Base-by-base conservation (phyloP, 2,888 invertebrate genomes). In the Ormyrus nitidulus region DNA sequence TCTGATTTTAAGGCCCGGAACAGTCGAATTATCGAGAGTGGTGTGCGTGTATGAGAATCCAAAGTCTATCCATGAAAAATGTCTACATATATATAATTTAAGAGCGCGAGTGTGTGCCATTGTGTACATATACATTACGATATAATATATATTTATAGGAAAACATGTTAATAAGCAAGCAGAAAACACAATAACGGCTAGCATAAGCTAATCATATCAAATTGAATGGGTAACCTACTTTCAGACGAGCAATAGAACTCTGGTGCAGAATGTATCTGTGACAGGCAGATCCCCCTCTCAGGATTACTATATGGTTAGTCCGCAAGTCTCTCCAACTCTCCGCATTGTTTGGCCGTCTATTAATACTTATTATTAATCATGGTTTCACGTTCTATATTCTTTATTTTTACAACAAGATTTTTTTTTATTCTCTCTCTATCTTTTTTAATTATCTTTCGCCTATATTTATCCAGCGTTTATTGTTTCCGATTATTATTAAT, bases 181-280 rank as follows among this genome's bases (percentile, higher is more conserved):
- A 84, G 81, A 81, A 81, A 83, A 85, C 82, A 84, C 83, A 83
- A 83, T 79, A 83, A 85, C 85, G 82, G 84, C 83, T 86, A 82
- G 83, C 83, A 82, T 86, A 84, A 86, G 86, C 86, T 88, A 87
- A 88, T 87, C 84, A 87, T 87, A 85, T 88, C 87, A 89, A 89
- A 90, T 87, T 90, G 89, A 89, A 90, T 90, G 86, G 90, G 87
- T 90, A 88, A 90, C 90, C 90, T 90, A 90, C 89, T 90, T 90
- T 90, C 90, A 90, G 90, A 90, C 90, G 90, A 90, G 90, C 90
- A 90, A 90, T 90, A 90, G 90, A 90, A 89, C 90, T 90, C 90
- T 90, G 90, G 90, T 90, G 90, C 90, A 90, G 90, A 90, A 90
- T 90, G 90, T 90, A 90, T 90, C 90, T 90, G 90, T 90, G 90